Evolutionary conservation across 2,888 invertebrate genomes (phyloP).

Genomic region (Drosophila mettleri): DNA sequence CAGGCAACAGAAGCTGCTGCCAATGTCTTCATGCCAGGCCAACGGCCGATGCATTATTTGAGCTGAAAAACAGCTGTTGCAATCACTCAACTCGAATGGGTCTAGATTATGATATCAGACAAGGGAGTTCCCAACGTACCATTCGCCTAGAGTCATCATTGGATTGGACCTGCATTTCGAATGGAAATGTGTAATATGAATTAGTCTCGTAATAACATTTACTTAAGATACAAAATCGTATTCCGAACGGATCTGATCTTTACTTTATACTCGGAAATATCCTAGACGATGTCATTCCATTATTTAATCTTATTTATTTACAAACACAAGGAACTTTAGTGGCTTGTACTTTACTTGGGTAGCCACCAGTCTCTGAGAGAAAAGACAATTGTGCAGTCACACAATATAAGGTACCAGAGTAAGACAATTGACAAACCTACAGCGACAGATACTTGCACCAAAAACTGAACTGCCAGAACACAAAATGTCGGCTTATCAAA

Average conservation of each 20-base stretch:
- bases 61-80: constrained; percentile 65
- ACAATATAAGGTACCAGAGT: constrained; percentile 37
- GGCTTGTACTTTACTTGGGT: constrained; percentile 31
- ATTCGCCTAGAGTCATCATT: not conserved
- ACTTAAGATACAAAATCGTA: too few relatives aligned
- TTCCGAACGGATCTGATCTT: not conserved
- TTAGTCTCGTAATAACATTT: too few relatives aligned
- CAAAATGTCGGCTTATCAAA: constrained; percentile 74
- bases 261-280: too few relatives aligned
- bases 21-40: constrained; percentile 13
- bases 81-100: constrained; percentile 23
- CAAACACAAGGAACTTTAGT: not conserved
- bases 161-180: not conserved
- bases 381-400: constrained; percentile 59
- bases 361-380: constrained; percentile 28
- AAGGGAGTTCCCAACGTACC: constrained; percentile 3
- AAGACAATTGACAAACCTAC: constrained; percentile 58
- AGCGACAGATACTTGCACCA: constrained; percentile 57
- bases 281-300: not conserved
- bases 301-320: constrained; percentile 25
- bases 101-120: constrained; percentile 23
- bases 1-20: constrained; percentile 66
- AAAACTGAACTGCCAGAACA: constrained; percentile 54
- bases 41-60: constrained; percentile 28
- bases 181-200: constrained; percentile 4